Conservation (phyloP, 64 coral and sea anemone genomes). For the Actinia equina region DNA sequence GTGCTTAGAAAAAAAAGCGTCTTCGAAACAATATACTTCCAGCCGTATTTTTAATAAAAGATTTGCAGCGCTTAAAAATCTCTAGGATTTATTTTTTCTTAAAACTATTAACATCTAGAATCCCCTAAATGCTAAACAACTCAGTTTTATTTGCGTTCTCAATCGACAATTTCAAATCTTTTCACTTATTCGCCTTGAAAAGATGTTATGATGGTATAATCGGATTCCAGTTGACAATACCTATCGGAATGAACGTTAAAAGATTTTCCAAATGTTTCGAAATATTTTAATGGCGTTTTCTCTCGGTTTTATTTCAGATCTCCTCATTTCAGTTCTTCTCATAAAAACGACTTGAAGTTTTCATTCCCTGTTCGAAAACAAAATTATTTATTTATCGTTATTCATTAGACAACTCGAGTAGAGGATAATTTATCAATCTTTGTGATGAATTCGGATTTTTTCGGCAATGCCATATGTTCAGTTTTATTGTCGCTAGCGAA, state of each 20-base stretch:
- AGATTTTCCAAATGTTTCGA: background rate
- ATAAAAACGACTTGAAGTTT: background rate
- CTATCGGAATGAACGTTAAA: background rate
- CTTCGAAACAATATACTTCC: too few relatives aligned
- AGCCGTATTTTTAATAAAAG: background rate
- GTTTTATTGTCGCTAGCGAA: background rate
- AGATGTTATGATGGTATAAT: background rate
- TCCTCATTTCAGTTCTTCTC: background rate
- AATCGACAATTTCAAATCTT: background rate
- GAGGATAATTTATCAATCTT: background rate
- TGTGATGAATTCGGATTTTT: background rate
- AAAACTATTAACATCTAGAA: background rate
- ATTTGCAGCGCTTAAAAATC: background rate
- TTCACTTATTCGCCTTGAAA: background rate
- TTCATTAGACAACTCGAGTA: background rate
- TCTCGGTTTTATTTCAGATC: background rate
- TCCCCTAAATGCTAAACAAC: background rate
- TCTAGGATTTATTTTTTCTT: background rate
- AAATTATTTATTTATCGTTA: background rate
- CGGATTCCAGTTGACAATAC: background rate
- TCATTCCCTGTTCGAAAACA: background rate
- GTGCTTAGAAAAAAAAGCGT: too few relatives aligned
- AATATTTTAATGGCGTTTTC: background rate
- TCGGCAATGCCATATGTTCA: slow-evolving; percentile 11
- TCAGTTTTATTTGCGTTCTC: background rate